Percentiles rank a stretch among this genome's conserved stretches.
Conservation (phyloP, 2,888 invertebrate species). For the Bombylius major region DNA sequence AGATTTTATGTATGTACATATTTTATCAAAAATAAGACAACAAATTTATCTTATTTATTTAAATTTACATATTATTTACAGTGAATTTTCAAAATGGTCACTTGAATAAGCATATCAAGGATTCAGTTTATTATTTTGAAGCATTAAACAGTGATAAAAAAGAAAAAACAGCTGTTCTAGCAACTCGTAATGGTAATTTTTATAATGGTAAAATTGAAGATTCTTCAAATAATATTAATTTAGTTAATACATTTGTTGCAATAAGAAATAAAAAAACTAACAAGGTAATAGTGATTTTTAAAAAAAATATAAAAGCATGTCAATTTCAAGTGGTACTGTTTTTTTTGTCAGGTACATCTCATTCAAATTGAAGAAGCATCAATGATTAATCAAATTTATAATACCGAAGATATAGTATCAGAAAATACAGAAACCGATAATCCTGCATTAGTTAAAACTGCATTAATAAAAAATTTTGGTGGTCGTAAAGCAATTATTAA, state of each 20-base stretch:
- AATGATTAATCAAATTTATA: neutral
- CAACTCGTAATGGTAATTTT: neutral
- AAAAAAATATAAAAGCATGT: no score
- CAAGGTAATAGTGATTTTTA: neutral
- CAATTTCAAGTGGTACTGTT: no score
- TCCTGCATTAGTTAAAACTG: neutral
- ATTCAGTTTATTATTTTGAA: neutral
- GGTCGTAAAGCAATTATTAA: slow-evolving; percentile 12
- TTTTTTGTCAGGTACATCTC: neutral
- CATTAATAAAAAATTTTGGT: neutral
- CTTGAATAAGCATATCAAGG: neutral
- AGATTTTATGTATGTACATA: no score
- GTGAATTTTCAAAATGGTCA: neutral
- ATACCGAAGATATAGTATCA: neutral
- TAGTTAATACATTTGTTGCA: neutral
- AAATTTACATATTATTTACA: neutral
- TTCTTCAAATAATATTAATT: neutral
- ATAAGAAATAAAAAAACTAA: neutral
- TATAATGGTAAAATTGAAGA: neutral
- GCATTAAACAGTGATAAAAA: neutral
- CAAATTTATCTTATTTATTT: neutral
- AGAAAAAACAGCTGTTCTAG: neutral
- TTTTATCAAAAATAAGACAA: no score
- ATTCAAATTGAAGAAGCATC: neutral
- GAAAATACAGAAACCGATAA: neutral